Percentiles rank a stretch among this genome's conserved stretches.
Conservation (phyloP, 2,113 vertebrate genomes). For the Forbesichthys agassizii region DNA sequence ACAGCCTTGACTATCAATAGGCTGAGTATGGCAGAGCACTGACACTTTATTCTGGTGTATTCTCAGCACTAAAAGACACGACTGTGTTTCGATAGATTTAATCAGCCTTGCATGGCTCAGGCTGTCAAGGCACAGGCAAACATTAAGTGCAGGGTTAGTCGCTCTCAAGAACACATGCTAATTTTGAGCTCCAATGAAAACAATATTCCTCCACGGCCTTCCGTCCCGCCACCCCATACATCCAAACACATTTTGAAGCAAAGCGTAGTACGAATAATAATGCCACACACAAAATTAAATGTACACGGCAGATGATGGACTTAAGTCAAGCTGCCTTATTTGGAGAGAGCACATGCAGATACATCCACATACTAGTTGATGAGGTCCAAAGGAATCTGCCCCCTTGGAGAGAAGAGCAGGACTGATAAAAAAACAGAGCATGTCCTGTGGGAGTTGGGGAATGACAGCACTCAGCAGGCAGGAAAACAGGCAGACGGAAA, state of each 20-base stretch:
- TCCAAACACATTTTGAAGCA: too few species aligned
- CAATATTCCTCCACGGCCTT: too few species aligned
- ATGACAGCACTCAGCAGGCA: constrained; percentile 48
- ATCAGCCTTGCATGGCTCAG: neutral
- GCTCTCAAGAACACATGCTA: too few species aligned
- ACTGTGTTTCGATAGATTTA: neutral
- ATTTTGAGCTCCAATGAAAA: too few species aligned
- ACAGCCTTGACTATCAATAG: constrained; percentile 33
- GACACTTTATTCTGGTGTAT: constrained; percentile 23
- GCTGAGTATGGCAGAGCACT: constrained; percentile 27
- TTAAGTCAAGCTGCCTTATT: neutral
- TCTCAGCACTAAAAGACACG: neutral
- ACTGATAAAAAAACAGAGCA: constrained; percentile 55
- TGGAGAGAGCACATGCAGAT: constrained; percentile 2
- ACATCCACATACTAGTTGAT: constrained; percentile 36
- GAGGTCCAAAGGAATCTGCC: constrained; percentile 35
- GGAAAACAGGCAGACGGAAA: constrained; percentile 27
- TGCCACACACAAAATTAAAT: neutral
- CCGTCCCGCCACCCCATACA: too few species aligned
- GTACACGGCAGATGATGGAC: constrained; percentile 1
- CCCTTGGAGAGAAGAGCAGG: constrained; percentile 40
- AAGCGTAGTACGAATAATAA: too few species aligned
- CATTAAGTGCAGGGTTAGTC: neutral
- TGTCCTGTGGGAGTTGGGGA: constrained; percentile 53
- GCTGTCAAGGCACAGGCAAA: neutral